Evolutionary conservation across 23 tunicate species (phyloP).

Genomic region (Trididemnum nubilum): DNA sequence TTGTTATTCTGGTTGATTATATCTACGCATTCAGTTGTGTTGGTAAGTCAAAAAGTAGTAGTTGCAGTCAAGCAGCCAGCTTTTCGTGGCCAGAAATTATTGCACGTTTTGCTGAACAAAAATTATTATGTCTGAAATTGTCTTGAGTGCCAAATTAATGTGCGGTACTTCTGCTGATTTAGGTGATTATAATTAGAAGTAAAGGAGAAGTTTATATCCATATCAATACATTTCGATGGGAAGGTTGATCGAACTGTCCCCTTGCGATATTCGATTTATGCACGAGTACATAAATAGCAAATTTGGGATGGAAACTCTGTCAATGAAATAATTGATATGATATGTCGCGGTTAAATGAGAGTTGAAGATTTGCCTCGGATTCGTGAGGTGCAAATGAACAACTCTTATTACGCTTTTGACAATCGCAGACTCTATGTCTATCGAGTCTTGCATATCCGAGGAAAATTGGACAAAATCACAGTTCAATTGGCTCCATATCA

Average conservation of each 20-base stretch:
- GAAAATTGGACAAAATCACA: not conserved
- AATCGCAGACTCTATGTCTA: constrained; percentile 24
- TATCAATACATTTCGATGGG: too few relatives aligned
- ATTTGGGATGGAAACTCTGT: constrained; percentile 16
- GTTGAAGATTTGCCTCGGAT: not conserved
- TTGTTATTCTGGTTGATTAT: too few relatives aligned
- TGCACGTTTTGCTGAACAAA: too few relatives aligned
- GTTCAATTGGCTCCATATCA: not conserved
- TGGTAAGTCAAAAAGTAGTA: too few relatives aligned
- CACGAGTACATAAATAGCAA: not conserved
- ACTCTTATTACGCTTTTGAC: constrained; percentile 2
- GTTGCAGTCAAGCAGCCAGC: too few relatives aligned
- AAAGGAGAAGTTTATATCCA: too few relatives aligned
- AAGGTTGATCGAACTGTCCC: constrained; percentile 17
- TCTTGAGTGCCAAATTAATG: too few relatives aligned
- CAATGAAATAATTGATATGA: not conserved
- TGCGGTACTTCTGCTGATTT: too few relatives aligned
- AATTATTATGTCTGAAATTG: too few relatives aligned
- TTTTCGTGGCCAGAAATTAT: too few relatives aligned
- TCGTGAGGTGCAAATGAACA: not conserved
- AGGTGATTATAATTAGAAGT: too few relatives aligned
- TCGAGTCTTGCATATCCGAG: not conserved
- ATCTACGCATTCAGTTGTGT: too few relatives aligned
- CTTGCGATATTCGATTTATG: constrained; percentile 24
- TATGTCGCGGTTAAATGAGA: not conserved